Percentiles rank a stretch among this genome's conserved stretches.
Conservation (phyloP, 2,113 vertebrate species). For the Ibidorhyncha struthersii region DNA sequence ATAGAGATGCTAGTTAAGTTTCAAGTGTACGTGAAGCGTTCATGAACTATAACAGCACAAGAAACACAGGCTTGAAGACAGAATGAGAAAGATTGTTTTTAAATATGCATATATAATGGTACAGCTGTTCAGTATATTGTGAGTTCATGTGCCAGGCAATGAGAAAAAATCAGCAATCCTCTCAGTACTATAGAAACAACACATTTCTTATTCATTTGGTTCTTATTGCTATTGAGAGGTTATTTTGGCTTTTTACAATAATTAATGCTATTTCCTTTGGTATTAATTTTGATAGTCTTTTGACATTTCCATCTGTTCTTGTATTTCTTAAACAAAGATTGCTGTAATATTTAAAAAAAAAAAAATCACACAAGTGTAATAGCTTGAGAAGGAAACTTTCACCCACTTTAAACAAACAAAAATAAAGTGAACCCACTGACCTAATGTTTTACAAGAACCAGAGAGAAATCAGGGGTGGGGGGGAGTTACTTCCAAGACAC, state of each 20-base stretch:
- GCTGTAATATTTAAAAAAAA: neutral
- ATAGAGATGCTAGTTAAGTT: neutral
- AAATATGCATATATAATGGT: neutral
- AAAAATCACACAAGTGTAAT: neutral
- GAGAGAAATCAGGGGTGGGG: neutral
- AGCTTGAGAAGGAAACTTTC: conserved; percentile 53
- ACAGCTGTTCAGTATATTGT: neutral
- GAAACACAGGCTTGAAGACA: neutral
- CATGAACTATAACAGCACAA: neutral
- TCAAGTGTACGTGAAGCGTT: neutral
- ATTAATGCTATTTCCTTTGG: conserved; percentile 16
- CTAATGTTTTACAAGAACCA: conserved; percentile 70
- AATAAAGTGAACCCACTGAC: conserved; percentile 50
- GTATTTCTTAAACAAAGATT: conserved; percentile 45
- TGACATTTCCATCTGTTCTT: conserved; percentile 28
- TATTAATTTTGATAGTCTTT: conserved; percentile 46
- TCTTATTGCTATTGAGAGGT: conserved; percentile 11
- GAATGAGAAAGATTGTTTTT: neutral
- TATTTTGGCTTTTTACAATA: neutral
- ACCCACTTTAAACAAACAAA: conserved; percentile 43
- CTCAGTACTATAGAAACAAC: neutral
- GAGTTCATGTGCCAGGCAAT: neutral
- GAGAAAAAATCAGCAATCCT: neutral
- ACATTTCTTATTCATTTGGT: conserved; percentile 19
- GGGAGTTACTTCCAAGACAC: conserved; percentile 60